Evolutionary conservation across 2,888 invertebrate species (phyloP), one percentile per base, ranked within the genome.

Genomic region (Volucella inflata): DNA sequence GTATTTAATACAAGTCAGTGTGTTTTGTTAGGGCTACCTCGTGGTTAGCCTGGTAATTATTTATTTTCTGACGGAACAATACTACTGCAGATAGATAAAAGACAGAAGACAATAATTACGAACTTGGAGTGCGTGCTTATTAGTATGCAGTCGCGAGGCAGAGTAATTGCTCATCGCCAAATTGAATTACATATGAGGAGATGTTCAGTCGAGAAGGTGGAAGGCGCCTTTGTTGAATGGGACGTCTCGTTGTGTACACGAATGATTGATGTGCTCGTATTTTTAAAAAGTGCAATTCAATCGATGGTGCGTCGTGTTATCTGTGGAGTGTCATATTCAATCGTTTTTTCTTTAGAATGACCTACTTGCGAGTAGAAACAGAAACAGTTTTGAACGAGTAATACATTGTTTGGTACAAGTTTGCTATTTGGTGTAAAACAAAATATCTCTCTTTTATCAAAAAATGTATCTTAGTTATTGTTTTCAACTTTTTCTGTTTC

Each of bases 71-170:
- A 44, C 16, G 17, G 30, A 60, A 42, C 10, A 51, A 21, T 14
- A 46, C 36, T 11, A 6, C 50, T 70, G 21, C 14, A 59, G 36
- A 59, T 30, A n/a, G 30, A 30, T 21, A 21, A 51, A 8, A 30
- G 8, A 57, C 42, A 30, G 38, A 14, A 14, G 46, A n/a, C 44
- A 79, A 48, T 53, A 16, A 36, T 51, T 10, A 55, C 62, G 50
- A 53, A 64, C 68, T 48, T 70, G 70, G 80, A 80, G 80, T 84
- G 75, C 71, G 80, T 84, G 53, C 84, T 76, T 60, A 84, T 84
- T 84, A 36, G 48, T 36, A 75, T 84, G 74, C 60, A 70, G 70
- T 46, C 48, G 62, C 42, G 36, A 60, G 64, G 65, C 84, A 60
- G 70, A 48, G 59, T 75, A 80, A 80, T 80, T 72, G 83, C 55